Evolutionary conservation across 30 jellyfish, hydroid and myxozoan genomes (phyloP).

Genomic region (Hydra vulgaris): DNA sequence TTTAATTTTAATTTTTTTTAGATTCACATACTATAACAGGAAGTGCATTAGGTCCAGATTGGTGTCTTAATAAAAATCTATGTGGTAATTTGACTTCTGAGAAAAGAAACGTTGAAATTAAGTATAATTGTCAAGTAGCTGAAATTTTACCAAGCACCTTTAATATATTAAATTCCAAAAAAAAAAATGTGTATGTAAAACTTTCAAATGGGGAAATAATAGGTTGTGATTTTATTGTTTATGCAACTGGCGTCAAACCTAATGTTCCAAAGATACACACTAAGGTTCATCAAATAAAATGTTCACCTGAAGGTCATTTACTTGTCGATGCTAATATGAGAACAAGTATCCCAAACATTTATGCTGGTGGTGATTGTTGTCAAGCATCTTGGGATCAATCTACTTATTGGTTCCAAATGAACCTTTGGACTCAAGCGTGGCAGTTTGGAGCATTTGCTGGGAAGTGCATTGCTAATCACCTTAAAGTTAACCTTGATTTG

Average conservation of each 20-base stretch:
- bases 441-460: conserved; percentile 89
- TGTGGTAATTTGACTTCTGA: conserved; percentile 5
- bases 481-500: conserved; percentile 16
- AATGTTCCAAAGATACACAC: conserved; percentile 7
- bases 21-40: conserved; percentile 28
- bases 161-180: neutral
- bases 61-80: conserved; percentile 41
- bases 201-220: conserved; percentile 44
- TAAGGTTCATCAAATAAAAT: conserved; percentile 13
- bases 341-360: conserved; percentile 49
- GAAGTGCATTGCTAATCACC: conserved; percentile 42
- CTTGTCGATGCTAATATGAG: conserved; percentile 76
- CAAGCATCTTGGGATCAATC: conserved; percentile 43
- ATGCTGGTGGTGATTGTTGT: conserved; percentile 91
- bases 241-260: conserved; percentile 86
- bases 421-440: conserved; percentile 94
- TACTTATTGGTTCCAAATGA: conserved; percentile 85
- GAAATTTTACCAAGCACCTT: conserved; percentile 19
- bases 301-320: conserved; percentile 62
- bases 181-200: conserved; percentile 34
- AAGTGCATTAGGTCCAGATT: conserved; percentile 93
- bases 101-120: conserved; percentile 31
- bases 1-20: too few species aligned
- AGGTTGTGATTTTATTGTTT: conserved; percentile 64
- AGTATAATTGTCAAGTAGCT: conserved; percentile 45